These are phyloP conservation scores for Pammene aurita DNA, from an alignment of 2,888 invertebrate species.

Conservation along the genomic window DNA sequence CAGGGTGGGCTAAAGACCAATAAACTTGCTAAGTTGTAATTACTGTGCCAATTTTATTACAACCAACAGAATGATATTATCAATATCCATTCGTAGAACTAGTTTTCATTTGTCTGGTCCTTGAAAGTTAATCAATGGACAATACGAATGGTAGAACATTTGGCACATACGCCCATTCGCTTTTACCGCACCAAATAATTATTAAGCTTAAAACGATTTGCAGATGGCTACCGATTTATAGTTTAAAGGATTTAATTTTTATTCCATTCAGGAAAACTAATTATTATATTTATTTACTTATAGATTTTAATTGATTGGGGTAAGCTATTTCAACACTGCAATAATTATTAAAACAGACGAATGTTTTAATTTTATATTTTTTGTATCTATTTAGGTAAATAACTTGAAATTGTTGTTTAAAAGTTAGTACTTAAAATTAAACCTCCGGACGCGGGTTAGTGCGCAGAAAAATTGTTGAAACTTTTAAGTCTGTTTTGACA, in stretches of 20 bases:
- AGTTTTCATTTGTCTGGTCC: slow-evolving; percentile 1
- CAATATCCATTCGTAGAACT: slow-evolving; percentile 22
- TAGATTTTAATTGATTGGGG: neutral
- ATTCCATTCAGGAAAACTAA: neutral
- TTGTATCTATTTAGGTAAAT: too few relatives aligned
- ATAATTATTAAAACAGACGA: neutral
- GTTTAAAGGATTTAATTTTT: slow-evolving; percentile 1
- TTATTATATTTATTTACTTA: neutral
- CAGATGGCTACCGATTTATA: slow-evolving; percentile 34
- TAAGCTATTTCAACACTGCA: neutral
- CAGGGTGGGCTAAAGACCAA: slow-evolving; percentile 17
- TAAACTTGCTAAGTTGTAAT: slow-evolving; percentile 12
- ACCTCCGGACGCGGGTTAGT: too few relatives aligned
- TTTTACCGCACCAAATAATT: neutral
- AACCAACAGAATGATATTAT: slow-evolving; percentile 19
- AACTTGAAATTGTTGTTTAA: too few relatives aligned
- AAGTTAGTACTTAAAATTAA: too few relatives aligned
- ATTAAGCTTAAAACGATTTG: slow-evolving; percentile 20
- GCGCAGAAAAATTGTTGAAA: too few relatives aligned
- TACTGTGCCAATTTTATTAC: slow-evolving; percentile 23
- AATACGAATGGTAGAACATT: neutral
- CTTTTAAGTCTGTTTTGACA: neutral
- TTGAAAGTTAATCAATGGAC: neutral
- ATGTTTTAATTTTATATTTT: too few relatives aligned
- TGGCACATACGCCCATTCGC: neutral